Evolutionary conservation across 2,888 invertebrate genomes (phyloP), one percentile per base, ranked within the genome.

Genomic region (Tridacna crocea): DNA sequence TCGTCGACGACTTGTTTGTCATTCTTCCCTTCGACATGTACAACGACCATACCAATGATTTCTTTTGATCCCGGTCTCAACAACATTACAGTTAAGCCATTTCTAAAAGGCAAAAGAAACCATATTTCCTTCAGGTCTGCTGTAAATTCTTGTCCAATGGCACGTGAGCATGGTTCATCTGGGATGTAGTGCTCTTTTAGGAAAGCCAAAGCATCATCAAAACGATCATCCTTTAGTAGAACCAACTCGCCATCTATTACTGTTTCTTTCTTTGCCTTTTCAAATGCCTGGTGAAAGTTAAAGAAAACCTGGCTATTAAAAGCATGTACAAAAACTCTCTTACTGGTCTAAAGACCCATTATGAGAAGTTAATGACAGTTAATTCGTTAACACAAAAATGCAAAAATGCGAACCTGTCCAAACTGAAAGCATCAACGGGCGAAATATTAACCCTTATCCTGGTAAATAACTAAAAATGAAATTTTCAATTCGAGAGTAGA

Each of bases 91-190:
- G 46, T 46, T 17, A 66, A n/a, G 36, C 66, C 66, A 19, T 46
- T 46, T 46, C 19, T 46, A 66, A 66, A 66, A 46, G 66, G 66
- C 19, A n/a, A n/a, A 13, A 66, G 46, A n/a, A 36, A 66, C 66
- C 66, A 46, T 1, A 46, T 19, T 36, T 46, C 46, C 46, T 66
- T 66, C 3, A 66, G 36, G 3, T 66, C 66, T 4, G 27, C 4
- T 66, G 66, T 66, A 46, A 66, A 66, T 19, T 26, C n/a, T 36
- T 66, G 66, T 11, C 66, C 46, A 8, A 26, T 46, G 2, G 66
- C 66, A 15, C 19, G 17, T 46, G n/a, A 46, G n/a, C 66, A 66
- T 0, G 66, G 66, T 11, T 66, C 66, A n/a, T 66, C 66, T 11
- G 46, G 17, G 27, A 66, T 66, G 27, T 66, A 66, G 13, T 66